These are phyloP conservation scores for Cephus pulcher DNA, from an alignment of 2,888 invertebrate genomes.

Conservation along the genomic window DNA sequence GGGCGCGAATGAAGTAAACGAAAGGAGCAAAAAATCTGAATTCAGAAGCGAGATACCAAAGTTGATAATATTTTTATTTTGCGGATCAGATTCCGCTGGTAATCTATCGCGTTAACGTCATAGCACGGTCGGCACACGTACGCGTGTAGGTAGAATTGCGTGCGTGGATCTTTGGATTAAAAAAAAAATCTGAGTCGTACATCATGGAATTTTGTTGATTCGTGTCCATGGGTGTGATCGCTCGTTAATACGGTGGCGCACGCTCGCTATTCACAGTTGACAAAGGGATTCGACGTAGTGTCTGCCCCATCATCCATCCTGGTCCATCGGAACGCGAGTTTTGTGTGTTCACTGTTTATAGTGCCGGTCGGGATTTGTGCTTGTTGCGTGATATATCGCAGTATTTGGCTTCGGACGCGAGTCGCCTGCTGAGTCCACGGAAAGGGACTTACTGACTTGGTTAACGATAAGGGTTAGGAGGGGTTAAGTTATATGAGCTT, in stretches of 20 bases:
- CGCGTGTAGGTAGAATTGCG: not conserved
- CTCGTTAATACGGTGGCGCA: not conserved
- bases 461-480: conserved; percentile 17
- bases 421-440: conserved; percentile 45
- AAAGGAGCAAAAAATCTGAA: not conserved
- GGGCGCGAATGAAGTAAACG: not conserved
- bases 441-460: conserved; percentile 22
- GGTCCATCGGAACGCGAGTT: not conserved
- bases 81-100: not conserved
- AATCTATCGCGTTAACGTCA: not conserved
- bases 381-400: conserved; percentile 57
- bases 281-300: conserved; percentile 2
- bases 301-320: conserved; percentile 1
- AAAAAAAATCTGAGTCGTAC: not conserved
- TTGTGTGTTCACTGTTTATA: conserved; percentile 28
- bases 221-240: conserved; percentile 1
- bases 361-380: conserved; percentile 49
- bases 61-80: not conserved
- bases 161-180: not conserved
- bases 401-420: conserved; percentile 43
- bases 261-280: not conserved
- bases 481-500: conserved; percentile 10
- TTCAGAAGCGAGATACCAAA: not conserved
- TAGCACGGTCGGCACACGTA: not conserved
- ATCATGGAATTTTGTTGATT: conserved; percentile 5